Base-by-base conservation (phyloP, 2,888 invertebrate genomes). In the Zygogramma bicolorata region DNA sequence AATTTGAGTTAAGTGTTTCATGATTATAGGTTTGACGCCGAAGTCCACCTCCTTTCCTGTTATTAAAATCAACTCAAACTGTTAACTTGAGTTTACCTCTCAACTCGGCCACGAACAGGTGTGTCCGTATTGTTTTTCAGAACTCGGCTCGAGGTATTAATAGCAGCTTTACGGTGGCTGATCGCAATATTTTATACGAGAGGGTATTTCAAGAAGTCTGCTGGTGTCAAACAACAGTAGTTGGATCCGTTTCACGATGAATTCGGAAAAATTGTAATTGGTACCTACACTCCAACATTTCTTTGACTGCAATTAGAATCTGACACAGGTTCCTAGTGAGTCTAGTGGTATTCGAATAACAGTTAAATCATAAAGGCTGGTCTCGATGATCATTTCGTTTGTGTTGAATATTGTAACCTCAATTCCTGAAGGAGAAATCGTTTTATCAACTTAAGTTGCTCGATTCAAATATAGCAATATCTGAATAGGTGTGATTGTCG, bases 31-130 rank as follows among this genome's bases (percentile, higher is more conserved):
- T 62, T 62, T 40, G 42, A 62, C 62, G 25, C 42, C 25, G 40
- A 40, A 42, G 27, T 42, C 62, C 62, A 62, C 62, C 62, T 62
- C 62, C 27, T 62, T 62, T 62, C 22, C 27, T 42, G 25, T 62
- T 62, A 62, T 62, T 62, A 62, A 62, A 42, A 42, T 62, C 10
- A 62, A 62, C 42, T 62, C n/a, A 25, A 42, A 62, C 62, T 62
- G 42, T 42, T 62, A 53, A 53, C 42, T 22, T 22, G 40, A 62
- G 62, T 62, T 62, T 40, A 25, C 62, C 25, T 42, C 62, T 62
- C 38, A 22, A 42, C 62, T 62, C 61, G 22, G 10, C 8, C 38
- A 25, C 62, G 27, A 42, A 62, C 62, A 62, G 62, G 62, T 62
- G 62, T 40, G 62, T 40, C 20, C 40, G 40, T 15, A 27, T 62